Percentiles rank a stretch among this genome's conserved stretches.
phyloP scores from a whole-genome alignment of 2,797 vertebrate species.

The Cryptoblepharus egeriae region DNA sequence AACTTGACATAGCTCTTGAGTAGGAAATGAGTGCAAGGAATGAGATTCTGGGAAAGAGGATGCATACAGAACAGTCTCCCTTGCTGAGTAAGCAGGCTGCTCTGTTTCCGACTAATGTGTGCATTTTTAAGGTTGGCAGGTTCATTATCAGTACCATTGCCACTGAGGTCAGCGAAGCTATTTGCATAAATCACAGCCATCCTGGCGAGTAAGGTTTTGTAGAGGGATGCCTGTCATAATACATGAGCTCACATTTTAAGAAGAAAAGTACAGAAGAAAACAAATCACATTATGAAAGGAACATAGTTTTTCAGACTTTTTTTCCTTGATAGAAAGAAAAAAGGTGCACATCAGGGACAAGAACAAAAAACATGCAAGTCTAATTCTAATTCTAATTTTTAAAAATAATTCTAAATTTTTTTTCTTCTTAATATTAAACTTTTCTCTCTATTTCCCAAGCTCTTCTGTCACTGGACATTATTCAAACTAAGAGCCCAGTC shows the following conservation, averaged over 20 bases:
- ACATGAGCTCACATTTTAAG: neutral
- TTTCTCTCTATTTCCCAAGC: too few species aligned
- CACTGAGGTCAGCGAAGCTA: neutral
- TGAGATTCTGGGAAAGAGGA: neutral
- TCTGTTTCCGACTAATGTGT: neutral
- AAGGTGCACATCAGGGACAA: neutral
- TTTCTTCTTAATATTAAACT: neutral
- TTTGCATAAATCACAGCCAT: slow-evolving; percentile 9
- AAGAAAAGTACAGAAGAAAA: neutral
- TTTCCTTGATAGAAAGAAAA: neutral
- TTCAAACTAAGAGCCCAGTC: neutral
- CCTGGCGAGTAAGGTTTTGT: neutral
- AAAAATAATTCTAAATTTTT: neutral
- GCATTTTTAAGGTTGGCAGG: slow-evolving; percentile 23
- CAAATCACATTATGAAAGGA: neutral
- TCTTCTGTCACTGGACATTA: neutral
- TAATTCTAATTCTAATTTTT: too few species aligned
- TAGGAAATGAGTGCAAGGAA: neutral
- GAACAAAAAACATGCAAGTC: neutral
- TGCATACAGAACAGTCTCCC: neutral
- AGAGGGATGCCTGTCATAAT: neutral
- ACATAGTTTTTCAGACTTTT: neutral
- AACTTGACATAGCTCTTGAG: neutral
- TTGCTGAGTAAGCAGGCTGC: neutral
- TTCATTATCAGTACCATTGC: slow-evolving; percentile 9